phyloP scores from a whole-genome alignment of 2,888 invertebrate genomes.

The Mythimna vitellina region DNA sequence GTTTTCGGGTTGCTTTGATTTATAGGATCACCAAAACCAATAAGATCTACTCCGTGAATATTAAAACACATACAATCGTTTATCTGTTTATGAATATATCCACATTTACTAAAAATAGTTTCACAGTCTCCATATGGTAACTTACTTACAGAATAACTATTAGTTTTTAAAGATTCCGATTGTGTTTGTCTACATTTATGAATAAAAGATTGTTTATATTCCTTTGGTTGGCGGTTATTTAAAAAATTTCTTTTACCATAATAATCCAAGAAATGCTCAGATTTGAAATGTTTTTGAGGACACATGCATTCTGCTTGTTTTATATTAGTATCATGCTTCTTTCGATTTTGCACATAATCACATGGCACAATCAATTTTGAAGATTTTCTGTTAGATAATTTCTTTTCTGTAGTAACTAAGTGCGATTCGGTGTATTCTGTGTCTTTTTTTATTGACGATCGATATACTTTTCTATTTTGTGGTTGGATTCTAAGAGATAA shows the following conservation, averaged over 20 bases:
- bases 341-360: slow-evolving; percentile 2
- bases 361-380: neutral
- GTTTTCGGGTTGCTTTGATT: neutral
- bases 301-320: neutral
- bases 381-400: neutral
- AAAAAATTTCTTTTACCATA: neutral
- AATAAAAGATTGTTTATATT: neutral
- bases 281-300: neutral
- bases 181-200: neutral
- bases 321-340: slow-evolving; percentile 5
- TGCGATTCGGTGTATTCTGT: neutral
- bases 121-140: neutral
- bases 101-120: slow-evolving; percentile 9
- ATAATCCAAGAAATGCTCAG: slow-evolving; percentile 3
- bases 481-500: neutral
- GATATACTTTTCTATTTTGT: neutral
- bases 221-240: neutral
- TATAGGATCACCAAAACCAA: neutral
- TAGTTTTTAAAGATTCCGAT: neutral
- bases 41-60: neutral
- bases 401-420: neutral
- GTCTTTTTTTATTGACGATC: neutral
- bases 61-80: slow-evolving; percentile 18
- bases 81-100: neutral
- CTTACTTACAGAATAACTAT: neutral